phyloP scores from a whole-genome alignment of 2,113 vertebrate genomes.

The Tringa solitaria region DNA sequence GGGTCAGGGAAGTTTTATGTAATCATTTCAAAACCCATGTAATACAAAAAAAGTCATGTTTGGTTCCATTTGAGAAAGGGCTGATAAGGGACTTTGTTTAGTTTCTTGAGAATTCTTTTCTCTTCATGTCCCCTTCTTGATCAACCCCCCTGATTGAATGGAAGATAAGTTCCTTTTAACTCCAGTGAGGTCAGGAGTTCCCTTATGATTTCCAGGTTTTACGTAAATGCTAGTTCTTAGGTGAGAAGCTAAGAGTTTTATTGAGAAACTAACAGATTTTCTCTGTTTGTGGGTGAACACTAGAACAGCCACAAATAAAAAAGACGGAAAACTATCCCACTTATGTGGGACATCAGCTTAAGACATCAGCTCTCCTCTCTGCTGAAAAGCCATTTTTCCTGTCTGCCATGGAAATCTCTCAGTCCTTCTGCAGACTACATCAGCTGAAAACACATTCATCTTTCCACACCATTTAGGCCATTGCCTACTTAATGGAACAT shows the following conservation, averaged over 20 bases:
- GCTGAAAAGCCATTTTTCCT: neutral
- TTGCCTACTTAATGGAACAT: constrained; percentile 80
- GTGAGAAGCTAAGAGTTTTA: neutral
- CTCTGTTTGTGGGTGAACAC: neutral
- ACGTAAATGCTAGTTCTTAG: neutral
- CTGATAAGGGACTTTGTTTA: neutral
- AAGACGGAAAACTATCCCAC: neutral
- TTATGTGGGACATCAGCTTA: neutral
- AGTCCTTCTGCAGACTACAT: neutral
- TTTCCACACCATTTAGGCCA: constrained; percentile 68
- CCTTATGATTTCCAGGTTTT: neutral
- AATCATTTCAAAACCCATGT: neutral
- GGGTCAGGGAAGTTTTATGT: neutral
- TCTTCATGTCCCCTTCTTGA: neutral
- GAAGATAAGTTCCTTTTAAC: neutral
- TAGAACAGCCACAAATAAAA: neutral
- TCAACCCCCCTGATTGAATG: neutral
- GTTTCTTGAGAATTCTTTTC: neutral
- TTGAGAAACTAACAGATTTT: neutral
- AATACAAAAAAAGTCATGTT: neutral
- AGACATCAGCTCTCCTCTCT: neutral
- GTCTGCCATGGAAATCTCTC: neutral
- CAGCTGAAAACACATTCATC: constrained; percentile 43
- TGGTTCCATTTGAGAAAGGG: neutral
- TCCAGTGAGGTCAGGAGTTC: neutral